Evolutionary conservation across 2,888 invertebrate species (phyloP), one percentile per base, ranked within the genome.

Genomic region (Ctenicera cuprea): DNA sequence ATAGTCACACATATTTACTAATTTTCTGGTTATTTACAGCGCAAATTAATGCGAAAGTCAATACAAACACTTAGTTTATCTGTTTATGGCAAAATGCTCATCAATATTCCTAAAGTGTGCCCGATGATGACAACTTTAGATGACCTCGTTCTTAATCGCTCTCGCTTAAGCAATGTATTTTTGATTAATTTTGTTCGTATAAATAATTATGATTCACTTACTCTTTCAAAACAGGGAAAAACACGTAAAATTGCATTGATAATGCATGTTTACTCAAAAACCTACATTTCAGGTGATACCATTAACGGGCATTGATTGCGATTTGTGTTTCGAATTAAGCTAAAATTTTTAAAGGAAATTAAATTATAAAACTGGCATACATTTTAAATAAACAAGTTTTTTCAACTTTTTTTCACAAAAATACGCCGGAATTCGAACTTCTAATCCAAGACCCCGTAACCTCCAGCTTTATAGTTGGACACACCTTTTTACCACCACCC

Each of bases 61-160:
- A 14, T n/a, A 14, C 48, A 11, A 16, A 18, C 48, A 48, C 9
- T 8, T 20, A 11, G 48, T 8, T 20, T 48, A 22, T 52, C 52
- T 52, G 52, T 52, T 52, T 52, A 52, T 52, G 26, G 52, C 26
- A 52, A 43, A 43, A 52, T 1, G 12, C 52, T 52, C 52, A 52
- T 52, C 52, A 52, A 18, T 26, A 52, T 52, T 52, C 52, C 52
- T 26, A n/a, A 26, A 22, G 26, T 11, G 20, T 11, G 8, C 20
- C 20, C 48, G 48, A 48, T 48, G 48, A 48, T 48, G 48, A 48
- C 48, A 22, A 26, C 9, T 26, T 52, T 22, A 22, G 52, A 52
- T 52, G 52, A 52, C 52, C 52, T 52, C 52, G 52, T 52, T 52
- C 52, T 26, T 52, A 52, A 52, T 52, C 22, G 52, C 26, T n/a